Conservation (phyloP, 2,888 invertebrate genomes). For the Andrena praecox region DNA sequence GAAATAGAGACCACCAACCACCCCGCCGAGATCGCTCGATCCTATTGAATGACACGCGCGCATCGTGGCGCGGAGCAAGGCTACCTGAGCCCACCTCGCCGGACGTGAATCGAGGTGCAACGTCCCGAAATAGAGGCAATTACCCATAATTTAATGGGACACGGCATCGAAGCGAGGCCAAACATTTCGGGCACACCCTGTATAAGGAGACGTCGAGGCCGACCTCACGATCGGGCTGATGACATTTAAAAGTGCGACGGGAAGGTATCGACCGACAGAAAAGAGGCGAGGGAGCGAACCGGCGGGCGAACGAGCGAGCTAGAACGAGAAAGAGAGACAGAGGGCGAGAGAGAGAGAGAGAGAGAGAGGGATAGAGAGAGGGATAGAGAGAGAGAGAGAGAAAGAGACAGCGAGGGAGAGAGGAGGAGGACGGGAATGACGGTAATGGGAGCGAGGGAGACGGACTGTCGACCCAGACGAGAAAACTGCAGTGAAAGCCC, state of each 20-base stretch:
- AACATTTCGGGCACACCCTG: slow-evolving; percentile 56
- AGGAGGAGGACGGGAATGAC: slow-evolving; percentile 28
- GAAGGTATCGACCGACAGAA: slow-evolving; percentile 72
- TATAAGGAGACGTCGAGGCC: slow-evolving; percentile 58
- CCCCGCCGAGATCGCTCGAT: no score
- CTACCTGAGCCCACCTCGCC: background rate
- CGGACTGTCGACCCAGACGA: slow-evolving; percentile 78
- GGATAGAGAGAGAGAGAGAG: slow-evolving; percentile 24
- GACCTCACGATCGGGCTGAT: slow-evolving; percentile 70
- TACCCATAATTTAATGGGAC: slow-evolving; percentile 28
- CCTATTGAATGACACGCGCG: no score
- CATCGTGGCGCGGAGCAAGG: no score
- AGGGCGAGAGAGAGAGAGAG: slow-evolving; percentile 28
- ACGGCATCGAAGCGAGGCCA: slow-evolving; percentile 20
- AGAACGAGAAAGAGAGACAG: slow-evolving; percentile 20
- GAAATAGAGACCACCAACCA: no score
- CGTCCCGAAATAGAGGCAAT: slow-evolving; percentile 5
- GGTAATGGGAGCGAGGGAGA: slow-evolving; percentile 51
- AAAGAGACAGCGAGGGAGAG: slow-evolving; percentile 20
- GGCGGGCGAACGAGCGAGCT: slow-evolving; percentile 33
- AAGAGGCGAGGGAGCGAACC: slow-evolving; percentile 47
- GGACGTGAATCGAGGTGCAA: background rate
- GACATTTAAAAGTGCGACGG: slow-evolving; percentile 78
- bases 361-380: no score
- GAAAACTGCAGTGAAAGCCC: slow-evolving; percentile 82